phyloP scores from a whole-genome alignment of 1,140 invertebrate genomes.

The Drosophila kurseongensis region DNA sequence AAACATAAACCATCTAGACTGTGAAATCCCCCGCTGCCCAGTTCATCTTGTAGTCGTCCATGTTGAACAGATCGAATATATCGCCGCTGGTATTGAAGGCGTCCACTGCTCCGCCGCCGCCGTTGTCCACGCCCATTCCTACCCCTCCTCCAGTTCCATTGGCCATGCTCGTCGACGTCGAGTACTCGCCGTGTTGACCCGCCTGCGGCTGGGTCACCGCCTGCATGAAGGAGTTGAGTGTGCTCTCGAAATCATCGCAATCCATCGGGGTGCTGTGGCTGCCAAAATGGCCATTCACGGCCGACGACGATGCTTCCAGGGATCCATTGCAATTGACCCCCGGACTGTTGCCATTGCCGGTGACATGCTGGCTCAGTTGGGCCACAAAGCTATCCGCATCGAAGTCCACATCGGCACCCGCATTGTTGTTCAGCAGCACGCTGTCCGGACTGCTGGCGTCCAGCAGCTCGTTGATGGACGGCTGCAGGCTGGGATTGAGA shows the following conservation, averaged over 20 bases:
- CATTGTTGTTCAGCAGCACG: slow-evolving; percentile 69
- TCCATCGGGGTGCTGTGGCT: slow-evolving; percentile 77
- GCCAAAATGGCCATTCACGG: slow-evolving; percentile 58
- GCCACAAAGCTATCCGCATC: slow-evolving; percentile 80
- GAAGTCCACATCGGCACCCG: slow-evolving; percentile 66
- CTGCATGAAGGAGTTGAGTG: slow-evolving; percentile 77
- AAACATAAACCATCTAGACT: slow-evolving; percentile 53
- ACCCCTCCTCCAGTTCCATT: slow-evolving; percentile 12
- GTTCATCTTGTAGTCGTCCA: slow-evolving; percentile 84
- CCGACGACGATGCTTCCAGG: slow-evolving; percentile 34
- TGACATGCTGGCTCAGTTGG: slow-evolving; percentile 71
- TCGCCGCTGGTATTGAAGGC: slow-evolving; percentile 72
- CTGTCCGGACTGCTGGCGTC: slow-evolving; percentile 67
- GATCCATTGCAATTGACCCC: slow-evolving; percentile 15
- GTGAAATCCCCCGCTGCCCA: slow-evolving; percentile 83
- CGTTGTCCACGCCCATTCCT: slow-evolving; percentile 13
- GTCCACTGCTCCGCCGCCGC: slow-evolving; percentile 51
- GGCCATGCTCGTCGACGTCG: slow-evolving; percentile 28
- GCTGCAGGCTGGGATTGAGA: slow-evolving; percentile 81
- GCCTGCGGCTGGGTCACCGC: slow-evolving; percentile 60
- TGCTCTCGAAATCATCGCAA: slow-evolving; percentile 83
- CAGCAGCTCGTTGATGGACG: slow-evolving; percentile 79
- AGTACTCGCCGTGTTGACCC: slow-evolving; percentile 51
- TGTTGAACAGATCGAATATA: slow-evolving; percentile 83
- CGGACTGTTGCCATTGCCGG: slow-evolving; percentile 26